Evolutionary conservation across 2,888 invertebrate species (phyloP).

Genomic region (Leptopterna dolabrata): DNA sequence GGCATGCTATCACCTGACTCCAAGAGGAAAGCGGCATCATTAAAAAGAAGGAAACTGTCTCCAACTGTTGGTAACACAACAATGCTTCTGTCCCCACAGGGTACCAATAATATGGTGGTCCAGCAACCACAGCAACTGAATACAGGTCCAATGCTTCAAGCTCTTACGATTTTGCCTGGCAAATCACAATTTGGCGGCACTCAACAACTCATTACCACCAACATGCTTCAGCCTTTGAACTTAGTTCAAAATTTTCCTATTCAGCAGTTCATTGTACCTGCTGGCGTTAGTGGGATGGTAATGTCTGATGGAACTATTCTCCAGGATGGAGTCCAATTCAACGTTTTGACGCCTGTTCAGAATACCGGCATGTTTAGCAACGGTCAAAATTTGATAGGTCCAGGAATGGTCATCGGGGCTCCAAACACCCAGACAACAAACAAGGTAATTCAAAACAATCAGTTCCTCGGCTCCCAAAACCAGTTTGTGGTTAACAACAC

Average conservation of each 20-base stretch:
- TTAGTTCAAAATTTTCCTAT: slow-evolving; percentile 82
- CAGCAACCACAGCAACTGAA: slow-evolving; percentile 63
- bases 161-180: slow-evolving; percentile 80
- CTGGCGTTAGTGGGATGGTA: slow-evolving; percentile 84
- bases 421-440: slow-evolving; percentile 74
- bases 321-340: slow-evolving; percentile 74
- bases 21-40: slow-evolving; percentile 59
- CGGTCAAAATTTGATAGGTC: slow-evolving; percentile 75
- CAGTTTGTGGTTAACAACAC: slow-evolving; percentile 63
- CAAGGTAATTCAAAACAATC: slow-evolving; percentile 61
- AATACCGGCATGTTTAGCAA: slow-evolving; percentile 71
- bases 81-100: slow-evolving; percentile 75
- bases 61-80: slow-evolving; percentile 51
- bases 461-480: slow-evolving; percentile 63
- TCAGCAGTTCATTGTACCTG: slow-evolving; percentile 86
- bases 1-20: slow-evolving; percentile 61
- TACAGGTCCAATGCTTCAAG: slow-evolving; percentile 78
- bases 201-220: slow-evolving; percentile 77
- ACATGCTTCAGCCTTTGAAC: slow-evolving; percentile 80
- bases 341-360: slow-evolving; percentile 80
- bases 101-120: slow-evolving; percentile 66
- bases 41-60: slow-evolving; percentile 56
- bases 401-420: slow-evolving; percentile 83
- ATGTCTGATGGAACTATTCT: slow-evolving; percentile 83
- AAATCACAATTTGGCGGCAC: slow-evolving; percentile 71